Percentiles rank a stretch among this genome's conserved stretches.
phyloP scores from a whole-genome alignment of 2,113 vertebrate species.

The Pelmatolapia mariae region DNA sequence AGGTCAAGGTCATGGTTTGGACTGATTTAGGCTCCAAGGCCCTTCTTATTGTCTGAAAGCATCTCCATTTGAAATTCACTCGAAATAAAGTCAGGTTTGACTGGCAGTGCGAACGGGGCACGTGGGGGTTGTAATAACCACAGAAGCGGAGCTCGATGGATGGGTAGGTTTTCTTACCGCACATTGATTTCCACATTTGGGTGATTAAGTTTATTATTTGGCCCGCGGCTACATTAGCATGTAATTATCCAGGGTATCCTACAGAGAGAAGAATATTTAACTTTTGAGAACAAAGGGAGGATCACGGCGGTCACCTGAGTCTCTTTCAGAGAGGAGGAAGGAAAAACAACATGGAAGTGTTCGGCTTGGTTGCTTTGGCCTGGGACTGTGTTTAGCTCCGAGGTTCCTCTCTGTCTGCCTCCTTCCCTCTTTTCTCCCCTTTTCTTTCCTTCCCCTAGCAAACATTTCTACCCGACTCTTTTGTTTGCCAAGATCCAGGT shows the following conservation, averaged over 20 bases:
- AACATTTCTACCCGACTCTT: conserved; percentile 55
- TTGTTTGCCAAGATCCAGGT: conserved; percentile 66
- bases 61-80: conserved; percentile 53
- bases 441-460: conserved; percentile 35
- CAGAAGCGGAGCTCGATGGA: conserved; percentile 23
- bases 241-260: conserved; percentile 37
- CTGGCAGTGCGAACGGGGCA: neutral
- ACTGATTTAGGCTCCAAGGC: conserved; percentile 18
- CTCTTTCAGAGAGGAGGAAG: neutral
- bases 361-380: neutral
- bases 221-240: conserved; percentile 48
- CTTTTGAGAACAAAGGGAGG: conserved; percentile 28
- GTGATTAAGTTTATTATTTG: conserved; percentile 56
- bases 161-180: conserved; percentile 23
- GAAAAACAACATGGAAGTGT: neutral
- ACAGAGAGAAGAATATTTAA: conserved; percentile 18
- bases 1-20: conserved; percentile 46
- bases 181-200: conserved; percentile 55
- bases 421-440: neutral
- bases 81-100: conserved; percentile 33
- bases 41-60: conserved; percentile 11
- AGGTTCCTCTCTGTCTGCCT: conserved; percentile 4
- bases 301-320: conserved; percentile 30
- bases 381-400: neutral
- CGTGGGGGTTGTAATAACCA: conserved; percentile 28